Conservation (phyloP, 64 coral and sea anemone genomes). For the Platygyra sinensis region DNA sequence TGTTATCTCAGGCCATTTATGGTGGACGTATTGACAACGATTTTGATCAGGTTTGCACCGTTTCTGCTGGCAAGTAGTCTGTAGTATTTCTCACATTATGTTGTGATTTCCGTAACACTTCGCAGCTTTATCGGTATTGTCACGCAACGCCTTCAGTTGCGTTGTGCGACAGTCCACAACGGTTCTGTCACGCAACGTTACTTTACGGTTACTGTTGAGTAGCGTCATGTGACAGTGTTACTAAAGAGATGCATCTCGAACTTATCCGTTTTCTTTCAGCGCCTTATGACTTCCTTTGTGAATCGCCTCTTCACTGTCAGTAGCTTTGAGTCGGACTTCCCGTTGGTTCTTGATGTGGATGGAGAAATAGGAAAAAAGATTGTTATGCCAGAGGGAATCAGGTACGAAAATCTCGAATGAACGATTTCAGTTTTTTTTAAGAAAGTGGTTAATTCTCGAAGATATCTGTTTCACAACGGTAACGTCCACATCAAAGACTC, state of each 20-base stretch:
- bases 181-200: neutral
- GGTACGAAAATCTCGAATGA: constrained; percentile 19
- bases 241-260: neutral
- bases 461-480: too few relatives aligned
- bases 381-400: constrained; percentile 97
- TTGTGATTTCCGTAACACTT: neutral
- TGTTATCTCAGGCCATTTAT: constrained; percentile 95
- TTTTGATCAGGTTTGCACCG: constrained; percentile 85
- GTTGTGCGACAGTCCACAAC: too few relatives aligned
- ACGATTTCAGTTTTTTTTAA: too few relatives aligned
- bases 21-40: constrained; percentile 99
- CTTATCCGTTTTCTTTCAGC: constrained; percentile 42
- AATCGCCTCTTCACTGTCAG: constrained; percentile 87
- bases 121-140: neutral
- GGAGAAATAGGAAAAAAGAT: constrained; percentile 93
- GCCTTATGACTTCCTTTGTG: constrained; percentile 86
- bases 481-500: too few relatives aligned
- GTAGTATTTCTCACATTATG: too few relatives aligned
- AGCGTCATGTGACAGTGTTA: neutral
- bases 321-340: constrained; percentile 96
- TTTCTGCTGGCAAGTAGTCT: too few relatives aligned
- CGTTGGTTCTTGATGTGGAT: constrained; percentile 90
- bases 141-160: neutral
- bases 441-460: too few relatives aligned
- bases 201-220: neutral